phyloP scores from a whole-genome alignment of 2,888 invertebrate genomes.

The Drosophila antonietae region DNA sequence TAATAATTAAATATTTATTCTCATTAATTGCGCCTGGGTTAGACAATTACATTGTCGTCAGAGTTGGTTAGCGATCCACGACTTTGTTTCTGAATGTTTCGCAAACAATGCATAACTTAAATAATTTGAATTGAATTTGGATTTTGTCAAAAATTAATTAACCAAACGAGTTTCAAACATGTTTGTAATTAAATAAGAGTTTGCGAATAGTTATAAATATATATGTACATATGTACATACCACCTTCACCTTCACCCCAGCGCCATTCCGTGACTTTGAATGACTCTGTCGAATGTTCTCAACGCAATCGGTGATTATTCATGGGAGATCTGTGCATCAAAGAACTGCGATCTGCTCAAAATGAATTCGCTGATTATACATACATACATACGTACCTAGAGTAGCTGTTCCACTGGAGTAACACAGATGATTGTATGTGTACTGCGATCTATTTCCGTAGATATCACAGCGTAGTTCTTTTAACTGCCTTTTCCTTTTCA shows the following conservation, averaged over 20 bases:
- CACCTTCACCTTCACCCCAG: conserved; percentile 39
- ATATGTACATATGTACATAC: conserved; percentile 1
- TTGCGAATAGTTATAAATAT: conserved; percentile 4
- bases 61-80: conserved; percentile 2
- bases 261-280: conserved; percentile 30
- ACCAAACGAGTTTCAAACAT: conserved; percentile 25
- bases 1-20: background rate
- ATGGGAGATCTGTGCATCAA: conserved; percentile 28
- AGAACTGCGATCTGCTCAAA: conserved; percentile 3
- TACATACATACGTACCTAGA: background rate
- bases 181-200: conserved; percentile 36
- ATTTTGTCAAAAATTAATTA: conserved; percentile 35
- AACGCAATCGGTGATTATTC: conserved; percentile 18
- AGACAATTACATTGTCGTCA: conserved; percentile 3
- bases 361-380: background rate
- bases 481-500: background rate
- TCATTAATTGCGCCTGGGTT: background rate
- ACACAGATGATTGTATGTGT: background rate
- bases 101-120: conserved; percentile 15
- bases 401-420: too few species aligned
- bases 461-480: background rate
- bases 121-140: conserved; percentile 20
- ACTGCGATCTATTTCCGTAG: background rate
- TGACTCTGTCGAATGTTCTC: conserved; percentile 9
- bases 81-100: background rate